Evolutionary conservation across 2,113 vertebrate genomes (phyloP), one percentile per base, ranked within the genome.

Genomic region (Saccopteryx bilineata): DNA sequence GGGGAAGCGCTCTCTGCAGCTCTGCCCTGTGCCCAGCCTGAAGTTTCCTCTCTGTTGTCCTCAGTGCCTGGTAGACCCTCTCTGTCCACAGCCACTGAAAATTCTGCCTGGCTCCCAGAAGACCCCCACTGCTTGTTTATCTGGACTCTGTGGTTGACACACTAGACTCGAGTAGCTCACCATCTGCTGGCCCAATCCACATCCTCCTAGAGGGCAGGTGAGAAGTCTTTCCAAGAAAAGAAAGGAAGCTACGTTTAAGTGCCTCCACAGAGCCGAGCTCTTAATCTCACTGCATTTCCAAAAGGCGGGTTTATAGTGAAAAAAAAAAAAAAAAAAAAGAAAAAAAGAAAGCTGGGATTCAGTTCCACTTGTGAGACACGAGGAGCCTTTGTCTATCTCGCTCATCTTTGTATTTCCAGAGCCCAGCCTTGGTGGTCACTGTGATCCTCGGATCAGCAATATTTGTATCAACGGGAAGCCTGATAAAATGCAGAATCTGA

Each of bases 1-100:
- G 52, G 74, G 96, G 94, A n/a, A 23, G 93, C 15, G 26, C 52
- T 90, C 83, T 94, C 60, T 7, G 63, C 75, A 82, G 75, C 61
- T 50, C 95, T 92, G 79, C 90, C 94, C 93, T 12, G 9, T n/a
- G 65, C 82, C 90, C 89, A 65, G 93, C 75, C 96, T 46, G 86
- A 89, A 66, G 86, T 87, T 79, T 86, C 90, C 19, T 76, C 46
- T 18, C 60, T 19, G 72, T 7, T 71, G 66, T 46, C 9, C 5
- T 78, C 81, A 0, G 2, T 24, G 72, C 86, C 48, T 10, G 0
- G 6, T 11, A 58, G 94, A 65, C 46, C 18, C 17, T 39, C 23
- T 87, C 76, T 48, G 76, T 60, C 90, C 54, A 19, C 28, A 12
- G 2, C 56, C 90, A 63, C 86, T 0, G 14, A 54, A 61, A 31